Base-by-base conservation (phyloP, 2,797 vertebrate species). In the Chrysocyon brachyurus region DNA sequence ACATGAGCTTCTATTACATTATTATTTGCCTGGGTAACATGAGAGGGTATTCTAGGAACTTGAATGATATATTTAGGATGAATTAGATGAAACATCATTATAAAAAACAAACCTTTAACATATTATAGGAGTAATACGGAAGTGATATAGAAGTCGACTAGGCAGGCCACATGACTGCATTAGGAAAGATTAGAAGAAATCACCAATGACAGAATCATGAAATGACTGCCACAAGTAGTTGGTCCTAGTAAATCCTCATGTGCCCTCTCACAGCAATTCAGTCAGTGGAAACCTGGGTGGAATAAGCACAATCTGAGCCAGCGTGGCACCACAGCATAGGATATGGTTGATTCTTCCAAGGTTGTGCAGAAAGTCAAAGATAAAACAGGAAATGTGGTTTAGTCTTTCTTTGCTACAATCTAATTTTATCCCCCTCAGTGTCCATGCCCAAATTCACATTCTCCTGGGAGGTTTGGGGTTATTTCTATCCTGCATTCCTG, bases 361-460 rank as follows among this genome's bases (percentile, higher is more conserved):
- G 17, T 63, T 85, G 54, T 49, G 31, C 22, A 70, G 40, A 87
- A 87, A 96, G 89, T 91, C 90, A 97, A 84, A 87, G 54, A 68
- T 88, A 70, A 96, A 87, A 68, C 52, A 94, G 83, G 21, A 91
- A 97, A 77, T 75, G 17, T 31, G 82, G 49, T 73, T 88, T 57
- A 87, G n/a, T 56, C 72, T 12, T 75, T 22, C 83, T 94, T 90
- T 79, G 66, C 36, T 63, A 81, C 70, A 85, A 92, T 90, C 90
- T 96, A 96, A 97, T 97, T 97, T 94, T 94, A 90, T 86, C 88
- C 33, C 33, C 78, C 95, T 96, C 72, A 56, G 94, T 68, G 70
- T 88, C 46, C 72, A 93, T 90, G 94, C 70, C 84, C 40, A 88
- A 78, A 28, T 40, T 92, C 72, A 92, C 17, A 0, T 68, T 92